Evolutionary conservation across 2,888 invertebrate species (phyloP), one percentile per base, ranked within the genome.

Genomic region (Lycocerus yunnanus): DNA sequence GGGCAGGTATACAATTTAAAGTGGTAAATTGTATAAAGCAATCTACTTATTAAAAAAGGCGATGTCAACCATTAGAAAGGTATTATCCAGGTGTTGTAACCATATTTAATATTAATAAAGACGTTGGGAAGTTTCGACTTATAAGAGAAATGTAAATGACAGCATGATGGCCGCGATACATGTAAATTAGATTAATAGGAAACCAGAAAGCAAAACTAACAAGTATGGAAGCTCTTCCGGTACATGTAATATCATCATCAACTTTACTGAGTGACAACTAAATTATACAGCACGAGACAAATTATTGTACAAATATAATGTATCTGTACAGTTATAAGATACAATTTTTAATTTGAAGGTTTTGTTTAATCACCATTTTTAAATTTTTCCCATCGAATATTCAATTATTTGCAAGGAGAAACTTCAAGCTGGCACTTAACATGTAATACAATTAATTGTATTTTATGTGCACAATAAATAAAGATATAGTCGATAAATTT

Each of bases 201-300:
- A 81, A 73, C 77, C 60, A 69, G 66, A 74, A 76, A 74, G 72
- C 70, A 67, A 75, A 75, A 72, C 72, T 73, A 77, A 81, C 81
- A 79, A 80, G 80, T 82, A 84, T 84, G 84, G 84, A 84, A 83
- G 84, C 83, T 82, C 83, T 85, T 84, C 84, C 84, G 84, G 84
- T 84, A 81, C 81, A 82, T 83, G 82, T 82, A 82, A 82, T 82
- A 82, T 82, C 83, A 78, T 80, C 80, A 77, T 79, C 78, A 78
- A 80, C 80, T 80, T 80, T 79, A 80, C 80, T 77, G 78, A 79
- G 76, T 78, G 82, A 82, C 80, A 81, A 78, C 80, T 80, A 82
- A 82, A 82, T 82, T 82, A 81, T 76, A 82, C 74, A 71, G 75
- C 76, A 75, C 77, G 72, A 72, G 69, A 66, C 61, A 63, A 18